Conservation (phyloP, 1,140 invertebrate genomes). For the Bombus waltoni region DNA sequence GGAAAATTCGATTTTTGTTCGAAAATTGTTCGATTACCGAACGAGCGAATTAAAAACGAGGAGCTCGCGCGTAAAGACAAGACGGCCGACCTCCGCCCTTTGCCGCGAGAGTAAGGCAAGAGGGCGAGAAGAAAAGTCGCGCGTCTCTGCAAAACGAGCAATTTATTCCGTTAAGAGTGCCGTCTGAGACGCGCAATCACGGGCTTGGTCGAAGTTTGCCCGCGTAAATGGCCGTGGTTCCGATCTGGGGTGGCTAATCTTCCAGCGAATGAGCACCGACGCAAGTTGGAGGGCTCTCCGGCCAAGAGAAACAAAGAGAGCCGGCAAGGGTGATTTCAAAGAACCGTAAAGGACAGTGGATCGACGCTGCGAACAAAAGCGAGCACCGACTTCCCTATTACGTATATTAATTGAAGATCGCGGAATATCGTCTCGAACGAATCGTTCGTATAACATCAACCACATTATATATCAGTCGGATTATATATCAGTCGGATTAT, state of each 20-base stretch:
- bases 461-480: no score
- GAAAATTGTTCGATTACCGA: neutral
- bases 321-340: conserved; percentile 2
- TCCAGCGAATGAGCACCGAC: conserved; percentile 71
- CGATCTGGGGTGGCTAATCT: conserved; percentile 67
- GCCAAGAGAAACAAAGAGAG: conserved; percentile 71
- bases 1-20: neutral
- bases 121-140: conserved; percentile 36
- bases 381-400: neutral
- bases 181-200: conserved; percentile 60
- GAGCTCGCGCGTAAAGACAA: neutral
- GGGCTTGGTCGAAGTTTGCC: conserved; percentile 61
- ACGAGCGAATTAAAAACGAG: neutral
- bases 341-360: conserved; percentile 9
- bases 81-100: neutral
- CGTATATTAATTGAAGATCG: neutral
- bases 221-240: conserved; percentile 65
- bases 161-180: conserved; percentile 66
- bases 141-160: conserved; percentile 56
- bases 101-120: conserved; percentile 12
- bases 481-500: no score
- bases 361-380: conserved; percentile 11
- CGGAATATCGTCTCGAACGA: neutral
- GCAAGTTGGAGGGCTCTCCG: conserved; percentile 76
- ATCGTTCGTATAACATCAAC: neutral